phyloP scores from a whole-genome alignment of 2,888 invertebrate genomes.

The Choristoneura rosaceana region DNA sequence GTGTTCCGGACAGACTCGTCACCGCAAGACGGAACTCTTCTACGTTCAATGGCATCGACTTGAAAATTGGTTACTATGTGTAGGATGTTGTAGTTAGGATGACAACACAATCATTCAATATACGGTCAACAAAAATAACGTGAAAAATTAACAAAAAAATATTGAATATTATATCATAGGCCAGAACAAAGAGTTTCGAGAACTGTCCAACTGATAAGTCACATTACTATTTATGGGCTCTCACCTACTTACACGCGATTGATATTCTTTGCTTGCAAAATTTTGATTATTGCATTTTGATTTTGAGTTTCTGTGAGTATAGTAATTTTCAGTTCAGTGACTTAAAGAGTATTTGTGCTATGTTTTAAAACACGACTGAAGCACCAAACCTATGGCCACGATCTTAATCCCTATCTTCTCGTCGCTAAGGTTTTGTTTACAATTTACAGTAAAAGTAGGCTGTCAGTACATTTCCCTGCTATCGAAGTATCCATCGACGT shows the following conservation, averaged over 20 bases:
- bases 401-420: conserved; percentile 16
- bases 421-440: conserved; percentile 3
- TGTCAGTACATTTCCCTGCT: conserved; percentile 22
- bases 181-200: conserved; percentile 13
- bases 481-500: conserved; percentile 12
- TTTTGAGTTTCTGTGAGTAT: conserved; percentile 27
- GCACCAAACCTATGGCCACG: background rate
- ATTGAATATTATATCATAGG: background rate
- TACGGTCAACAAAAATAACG: too few species aligned
- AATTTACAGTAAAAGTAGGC: conserved; percentile 3
- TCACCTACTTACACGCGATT: conserved; percentile 32
- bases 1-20: too few species aligned
- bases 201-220: background rate
- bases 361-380: conserved; percentile 20
- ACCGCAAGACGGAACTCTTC: too few species aligned
- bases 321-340: conserved; percentile 43
- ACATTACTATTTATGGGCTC: conserved; percentile 30
- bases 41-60: too few species aligned
- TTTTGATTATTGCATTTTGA: conserved; percentile 35
- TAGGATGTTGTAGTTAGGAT: too few species aligned
- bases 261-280: conserved; percentile 37
- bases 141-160: too few species aligned
- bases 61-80: too few species aligned
- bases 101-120: too few species aligned
- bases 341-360: conserved; percentile 34